Conservation (phyloP, 2,888 invertebrate species). For the Orthonevra nobilis region DNA sequence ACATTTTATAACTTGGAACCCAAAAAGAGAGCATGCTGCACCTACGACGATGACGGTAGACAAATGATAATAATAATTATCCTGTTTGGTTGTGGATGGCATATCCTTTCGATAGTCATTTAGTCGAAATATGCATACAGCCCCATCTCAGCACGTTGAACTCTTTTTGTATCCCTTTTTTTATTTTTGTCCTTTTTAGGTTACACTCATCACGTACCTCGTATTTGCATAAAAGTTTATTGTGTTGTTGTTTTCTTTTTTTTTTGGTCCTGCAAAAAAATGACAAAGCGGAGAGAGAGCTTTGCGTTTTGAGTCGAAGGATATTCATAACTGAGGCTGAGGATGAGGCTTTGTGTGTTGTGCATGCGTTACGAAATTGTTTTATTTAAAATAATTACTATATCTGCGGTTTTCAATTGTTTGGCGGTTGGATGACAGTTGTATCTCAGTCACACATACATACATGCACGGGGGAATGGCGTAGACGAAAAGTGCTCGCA, state of each 20-base stretch:
- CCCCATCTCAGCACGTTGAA: slow-evolving; percentile 29
- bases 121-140: slow-evolving; percentile 11
- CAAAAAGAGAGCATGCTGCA: slow-evolving; percentile 40
- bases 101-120: slow-evolving; percentile 33
- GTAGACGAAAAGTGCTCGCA: neutral
- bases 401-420: slow-evolving; percentile 54
- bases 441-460: neutral
- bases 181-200: slow-evolving; percentile 5
- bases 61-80: slow-evolving; percentile 67
- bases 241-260: slow-evolving; percentile 12
- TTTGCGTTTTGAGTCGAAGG: too few relatives aligned
- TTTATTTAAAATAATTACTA: slow-evolving; percentile 63
- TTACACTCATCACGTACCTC: slow-evolving; percentile 26
- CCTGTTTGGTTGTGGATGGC: slow-evolving; percentile 16
- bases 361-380: slow-evolving; percentile 62
- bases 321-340: too few relatives aligned
- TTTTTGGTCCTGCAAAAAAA: slow-evolving; percentile 44
- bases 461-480: too few relatives aligned
- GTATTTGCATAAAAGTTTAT: too few relatives aligned
- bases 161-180: too few relatives aligned
- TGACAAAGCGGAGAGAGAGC: too few relatives aligned
- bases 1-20: neutral
- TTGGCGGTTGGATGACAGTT: neutral
- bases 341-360: too few relatives aligned
- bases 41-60: slow-evolving; percentile 33